Conservation (phyloP, 2,797 vertebrate species). For the Ceryle rudis region DNA sequence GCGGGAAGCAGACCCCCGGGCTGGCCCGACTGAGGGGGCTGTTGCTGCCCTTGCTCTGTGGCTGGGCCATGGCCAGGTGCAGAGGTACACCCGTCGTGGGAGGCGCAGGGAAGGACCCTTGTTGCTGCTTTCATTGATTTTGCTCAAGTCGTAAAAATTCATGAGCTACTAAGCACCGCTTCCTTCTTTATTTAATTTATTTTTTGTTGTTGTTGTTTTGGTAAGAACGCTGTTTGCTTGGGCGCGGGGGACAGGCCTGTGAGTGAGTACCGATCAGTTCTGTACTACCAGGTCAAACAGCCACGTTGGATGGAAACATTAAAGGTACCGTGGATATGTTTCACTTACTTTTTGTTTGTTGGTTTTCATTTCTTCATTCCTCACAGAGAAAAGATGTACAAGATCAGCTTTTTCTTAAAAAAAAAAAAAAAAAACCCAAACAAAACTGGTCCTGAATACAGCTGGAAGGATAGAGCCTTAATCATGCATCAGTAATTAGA, state of each 20-base stretch:
- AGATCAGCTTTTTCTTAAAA: not conserved
- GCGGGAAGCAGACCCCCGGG: not conserved
- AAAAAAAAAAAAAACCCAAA: not conserved
- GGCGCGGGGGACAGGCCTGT: constrained; percentile 92
- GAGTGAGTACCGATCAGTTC: constrained; percentile 91
- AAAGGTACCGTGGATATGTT: constrained; percentile 82
- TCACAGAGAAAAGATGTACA: not conserved
- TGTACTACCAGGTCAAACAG: constrained; percentile 97
- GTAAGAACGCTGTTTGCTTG: constrained; percentile 89
- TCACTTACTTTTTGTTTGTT: not conserved
- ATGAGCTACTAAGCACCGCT: not conserved
- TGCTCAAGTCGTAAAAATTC: not conserved
- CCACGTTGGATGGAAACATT: constrained; percentile 97
- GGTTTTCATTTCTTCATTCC: not conserved
- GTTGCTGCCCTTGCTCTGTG: rapidly evolving
- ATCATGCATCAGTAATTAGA: not conserved
- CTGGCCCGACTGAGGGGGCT: too few species aligned
- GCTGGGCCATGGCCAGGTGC: not conserved
- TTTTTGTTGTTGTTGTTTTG: not conserved
- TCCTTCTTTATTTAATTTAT: not conserved
- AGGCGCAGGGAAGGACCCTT: too few species aligned
- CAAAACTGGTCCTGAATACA: not conserved
- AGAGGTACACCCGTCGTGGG: too few species aligned
- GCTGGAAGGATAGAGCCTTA: not conserved
- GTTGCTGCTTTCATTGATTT: not conserved